Evolutionary conservation across 2,888 invertebrate genomes (phyloP).

Genomic region (Eristalis tenax): DNA sequence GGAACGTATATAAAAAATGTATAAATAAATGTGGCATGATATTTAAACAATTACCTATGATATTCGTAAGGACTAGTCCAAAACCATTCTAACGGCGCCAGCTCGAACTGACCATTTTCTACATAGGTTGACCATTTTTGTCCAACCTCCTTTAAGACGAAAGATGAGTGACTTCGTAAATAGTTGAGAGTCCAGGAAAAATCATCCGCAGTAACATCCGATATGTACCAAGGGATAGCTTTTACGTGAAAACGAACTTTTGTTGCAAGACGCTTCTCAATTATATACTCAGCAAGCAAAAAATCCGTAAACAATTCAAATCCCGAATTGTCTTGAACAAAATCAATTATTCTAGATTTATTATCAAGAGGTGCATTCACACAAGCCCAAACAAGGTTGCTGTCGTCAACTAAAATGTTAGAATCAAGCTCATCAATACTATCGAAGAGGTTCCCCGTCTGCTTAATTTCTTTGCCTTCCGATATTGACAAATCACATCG

Average conservation of each 20-base stretch:
- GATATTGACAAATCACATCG: conserved; percentile 95
- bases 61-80: conserved; percentile 94
- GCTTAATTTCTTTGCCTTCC: conserved; percentile 85
- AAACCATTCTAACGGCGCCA: conserved; percentile 85
- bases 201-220: conserved; percentile 91
- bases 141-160: conserved; percentile 81
- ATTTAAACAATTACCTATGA: conserved; percentile 79
- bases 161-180: conserved; percentile 78
- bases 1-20: too few relatives aligned
- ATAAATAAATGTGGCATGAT: too few relatives aligned
- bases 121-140: conserved; percentile 84
- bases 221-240: conserved; percentile 96
- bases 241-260: conserved; percentile 92
- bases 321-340: conserved; percentile 96
- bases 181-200: conserved; percentile 86
- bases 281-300: conserved; percentile 91
- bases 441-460: conserved; percentile 83
- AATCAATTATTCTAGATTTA: conserved; percentile 82
- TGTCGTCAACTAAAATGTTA: conserved; percentile 85
- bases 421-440: conserved; percentile 83
- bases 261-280: conserved; percentile 84
- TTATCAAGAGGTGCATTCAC: conserved; percentile 73
- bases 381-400: conserved; percentile 83
- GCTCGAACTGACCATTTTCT: conserved; percentile 81
- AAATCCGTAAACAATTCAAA: conserved; percentile 96